phyloP scores from a whole-genome alignment of 2,797 vertebrate species.

The Xenops minutus region DNA sequence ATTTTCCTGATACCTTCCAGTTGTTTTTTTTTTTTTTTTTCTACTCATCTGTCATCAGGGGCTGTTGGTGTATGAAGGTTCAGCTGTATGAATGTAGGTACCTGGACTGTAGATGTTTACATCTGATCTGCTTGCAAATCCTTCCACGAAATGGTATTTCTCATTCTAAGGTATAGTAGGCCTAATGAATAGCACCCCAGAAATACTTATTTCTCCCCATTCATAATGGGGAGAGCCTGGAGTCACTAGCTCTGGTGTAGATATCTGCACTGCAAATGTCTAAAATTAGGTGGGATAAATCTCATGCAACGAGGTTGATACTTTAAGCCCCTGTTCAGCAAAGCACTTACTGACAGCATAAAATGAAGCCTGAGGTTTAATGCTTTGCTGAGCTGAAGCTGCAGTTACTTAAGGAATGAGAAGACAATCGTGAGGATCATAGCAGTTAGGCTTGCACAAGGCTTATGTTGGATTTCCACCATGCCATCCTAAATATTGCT shows the following conservation, averaged over 20 bases:
- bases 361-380: conserved; percentile 34
- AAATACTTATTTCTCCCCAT: background rate
- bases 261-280: background rate
- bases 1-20: background rate
- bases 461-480: conserved; percentile 5
- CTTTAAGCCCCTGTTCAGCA: background rate
- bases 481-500: background rate
- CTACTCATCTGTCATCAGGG: background rate
- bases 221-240: background rate
- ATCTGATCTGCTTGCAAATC: background rate
- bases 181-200: background rate
- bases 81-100: background rate
- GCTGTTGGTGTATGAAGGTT: background rate
- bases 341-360: conserved; percentile 1
- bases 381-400: background rate
- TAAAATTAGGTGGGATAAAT: conserved; percentile 19
- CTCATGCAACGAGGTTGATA: background rate
- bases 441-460: background rate
- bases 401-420: background rate
- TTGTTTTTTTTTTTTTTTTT: background rate
- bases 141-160: background rate
- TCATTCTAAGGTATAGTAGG: background rate
- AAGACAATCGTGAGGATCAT: background rate
- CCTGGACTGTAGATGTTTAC: background rate
- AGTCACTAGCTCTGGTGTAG: background rate